Evolutionary conservation across 2,797 vertebrate genomes (phyloP), one percentile per base, ranked within the genome.

Genomic region (Notoglanidium macrostoma): DNA sequence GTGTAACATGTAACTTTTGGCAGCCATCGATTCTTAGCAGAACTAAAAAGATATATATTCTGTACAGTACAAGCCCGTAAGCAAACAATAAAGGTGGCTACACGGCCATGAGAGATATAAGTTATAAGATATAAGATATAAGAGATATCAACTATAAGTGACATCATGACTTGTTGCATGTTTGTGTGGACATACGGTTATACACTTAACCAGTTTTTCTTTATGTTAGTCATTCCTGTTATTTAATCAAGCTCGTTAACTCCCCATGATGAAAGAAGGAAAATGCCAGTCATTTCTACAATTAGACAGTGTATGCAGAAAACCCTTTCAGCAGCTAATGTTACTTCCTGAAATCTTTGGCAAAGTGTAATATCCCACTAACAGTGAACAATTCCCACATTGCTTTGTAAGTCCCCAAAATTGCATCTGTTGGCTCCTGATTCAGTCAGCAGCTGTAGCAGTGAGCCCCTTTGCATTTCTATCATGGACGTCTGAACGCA

Each of bases 311-410:
- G 40, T 77, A 72, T 72, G 73, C 65, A 79, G 72, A 79, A 40
- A 84, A 49, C 9, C 29, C 79, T 86, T 87, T 87, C 86, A 86
- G 67, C 40, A 3, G 29, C 29, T 83, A 82, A 85, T 85, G 67
- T 55, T 59, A 78, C 78, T 86, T 90, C 29, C 83, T 85, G 68
- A 86, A 82, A 85, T 82, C 83, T 35, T 59, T 40, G 17, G 15
- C 55, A 51, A 26, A 17, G 57, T 73, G 63, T 88, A 44, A 87
- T 89, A 86, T 49, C 80, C 89, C 68, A 72, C 59, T 76, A 76
- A 44, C 59, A 84, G 26, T 49, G 72, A 88, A 74, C 44, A 5
- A 73, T 61, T 87, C 32, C 29, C 32, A 87, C 59, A 73, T 68
- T 74, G 46, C 73, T 83, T 83, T 80, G 67, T 63, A 78, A 65